Conservation (phyloP, 1,140 invertebrate species). For the Trinorchestia longiramus region DNA sequence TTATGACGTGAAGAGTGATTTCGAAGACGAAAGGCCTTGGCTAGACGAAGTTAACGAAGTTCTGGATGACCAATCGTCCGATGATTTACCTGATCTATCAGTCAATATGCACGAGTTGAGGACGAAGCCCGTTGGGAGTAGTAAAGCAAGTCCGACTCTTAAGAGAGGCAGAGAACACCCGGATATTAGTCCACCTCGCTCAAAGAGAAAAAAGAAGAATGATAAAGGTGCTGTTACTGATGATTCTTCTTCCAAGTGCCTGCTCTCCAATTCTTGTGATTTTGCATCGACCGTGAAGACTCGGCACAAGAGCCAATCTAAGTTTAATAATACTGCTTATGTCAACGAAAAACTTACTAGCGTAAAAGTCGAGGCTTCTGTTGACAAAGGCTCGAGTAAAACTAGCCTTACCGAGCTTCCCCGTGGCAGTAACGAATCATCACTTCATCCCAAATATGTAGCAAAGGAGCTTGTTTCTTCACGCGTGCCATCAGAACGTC, state of each 20-base stretch:
- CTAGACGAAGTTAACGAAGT: neutral
- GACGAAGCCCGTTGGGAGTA: neutral
- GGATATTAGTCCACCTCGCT: neutral
- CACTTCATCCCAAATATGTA: neutral
- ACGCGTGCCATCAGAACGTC: neutral
- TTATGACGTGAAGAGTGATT: conserved; percentile 15
- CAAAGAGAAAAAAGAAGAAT: conserved; percentile 5
- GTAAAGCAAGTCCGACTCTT: neutral
- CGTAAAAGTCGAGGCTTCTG: neutral
- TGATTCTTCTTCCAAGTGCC: neutral
- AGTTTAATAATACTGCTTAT: neutral
- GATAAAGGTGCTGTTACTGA: neutral
- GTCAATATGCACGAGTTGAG: neutral
- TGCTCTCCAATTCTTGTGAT: neutral
- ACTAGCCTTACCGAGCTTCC: neutral
- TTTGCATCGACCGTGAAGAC: neutral
- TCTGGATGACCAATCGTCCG: conserved; percentile 1
- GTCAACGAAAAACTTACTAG: neutral
- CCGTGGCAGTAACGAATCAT: neutral
- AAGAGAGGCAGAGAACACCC: neutral
- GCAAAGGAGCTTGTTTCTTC: neutral
- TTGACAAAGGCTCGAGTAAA: neutral
- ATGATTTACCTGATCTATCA: neutral
- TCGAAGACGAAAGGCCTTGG: neutral
- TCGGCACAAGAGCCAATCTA: neutral